phyloP scores from a whole-genome alignment of 53 echinoderm and acorn worm species.

The Patiria pectinifera region DNA sequence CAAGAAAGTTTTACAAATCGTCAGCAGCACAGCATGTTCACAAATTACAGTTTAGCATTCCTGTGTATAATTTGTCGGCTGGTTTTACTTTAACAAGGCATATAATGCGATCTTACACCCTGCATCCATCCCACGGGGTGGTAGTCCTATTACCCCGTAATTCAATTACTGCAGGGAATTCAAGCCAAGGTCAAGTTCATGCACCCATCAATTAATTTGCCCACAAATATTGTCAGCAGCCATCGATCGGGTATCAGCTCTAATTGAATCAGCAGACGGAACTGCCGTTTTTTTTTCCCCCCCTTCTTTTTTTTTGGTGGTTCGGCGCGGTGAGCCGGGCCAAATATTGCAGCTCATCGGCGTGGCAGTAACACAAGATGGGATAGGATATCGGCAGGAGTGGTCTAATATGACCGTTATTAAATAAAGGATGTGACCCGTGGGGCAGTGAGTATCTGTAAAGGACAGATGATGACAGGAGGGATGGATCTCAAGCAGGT shows the following conservation, averaged over 20 bases:
- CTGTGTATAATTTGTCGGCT: too few species aligned
- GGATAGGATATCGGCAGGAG: neutral
- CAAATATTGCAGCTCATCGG: neutral
- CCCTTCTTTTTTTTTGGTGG: neutral
- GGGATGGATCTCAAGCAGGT: neutral
- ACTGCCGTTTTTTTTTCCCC: neutral
- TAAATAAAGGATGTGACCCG: neutral
- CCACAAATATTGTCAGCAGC: constrained; percentile 35
- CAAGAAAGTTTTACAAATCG: too few species aligned
- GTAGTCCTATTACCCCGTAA: neutral
- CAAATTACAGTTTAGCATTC: too few species aligned
- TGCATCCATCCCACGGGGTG: neutral
- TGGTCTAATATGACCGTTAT: neutral
- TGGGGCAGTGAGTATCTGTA: neutral
- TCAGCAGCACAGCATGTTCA: too few species aligned
- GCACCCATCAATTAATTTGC: constrained; percentile 50
- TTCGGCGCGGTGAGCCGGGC: neutral
- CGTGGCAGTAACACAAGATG: neutral
- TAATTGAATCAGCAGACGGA: constrained; percentile 29
- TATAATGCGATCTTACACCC: neutral
- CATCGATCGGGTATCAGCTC: constrained; percentile 14
- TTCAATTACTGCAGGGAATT: constrained; percentile 17
- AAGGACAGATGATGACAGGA: neutral
- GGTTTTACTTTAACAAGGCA: too few species aligned
- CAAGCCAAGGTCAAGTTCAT: constrained; percentile 59